Conservation (phyloP, 2,113 vertebrate genomes). For the Pelvicachromis taeniatus region DNA sequence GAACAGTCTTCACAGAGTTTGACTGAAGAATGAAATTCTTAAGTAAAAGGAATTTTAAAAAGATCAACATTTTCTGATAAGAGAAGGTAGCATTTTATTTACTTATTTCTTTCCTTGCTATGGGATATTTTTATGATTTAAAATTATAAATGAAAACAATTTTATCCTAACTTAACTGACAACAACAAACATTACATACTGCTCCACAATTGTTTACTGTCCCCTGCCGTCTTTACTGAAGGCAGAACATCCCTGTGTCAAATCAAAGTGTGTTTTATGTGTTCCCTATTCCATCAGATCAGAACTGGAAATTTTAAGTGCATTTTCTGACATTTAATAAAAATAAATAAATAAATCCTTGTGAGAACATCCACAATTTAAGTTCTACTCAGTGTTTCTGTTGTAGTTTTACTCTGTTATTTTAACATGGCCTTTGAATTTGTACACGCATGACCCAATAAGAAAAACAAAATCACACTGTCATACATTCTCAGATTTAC, state of each 20-base stretch:
- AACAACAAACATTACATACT: background rate
- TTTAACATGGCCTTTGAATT: background rate
- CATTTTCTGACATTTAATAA: background rate
- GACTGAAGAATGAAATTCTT: background rate
- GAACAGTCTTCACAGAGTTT: rapidly evolving
- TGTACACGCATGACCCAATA: background rate
- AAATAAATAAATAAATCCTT: background rate
- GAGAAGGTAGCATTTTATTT: rapidly evolving
- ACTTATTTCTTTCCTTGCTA: background rate
- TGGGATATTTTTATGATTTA: background rate
- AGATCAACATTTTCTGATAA: background rate
- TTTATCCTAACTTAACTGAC: background rate
- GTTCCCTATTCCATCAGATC: background rate
- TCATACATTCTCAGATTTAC: background rate
- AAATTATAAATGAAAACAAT: background rate
- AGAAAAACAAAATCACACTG: background rate
- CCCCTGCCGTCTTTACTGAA: background rate
- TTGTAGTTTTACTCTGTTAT: background rate
- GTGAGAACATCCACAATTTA: background rate
- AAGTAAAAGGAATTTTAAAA: background rate
- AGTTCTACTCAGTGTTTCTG: background rate
- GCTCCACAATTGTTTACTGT: background rate
- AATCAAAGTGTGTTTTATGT: background rate
- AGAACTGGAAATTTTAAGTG: background rate
- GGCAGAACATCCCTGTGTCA: background rate